Evolutionary conservation across 2,888 invertebrate genomes (phyloP).

Genomic region (Antheraea yamamai): DNA sequence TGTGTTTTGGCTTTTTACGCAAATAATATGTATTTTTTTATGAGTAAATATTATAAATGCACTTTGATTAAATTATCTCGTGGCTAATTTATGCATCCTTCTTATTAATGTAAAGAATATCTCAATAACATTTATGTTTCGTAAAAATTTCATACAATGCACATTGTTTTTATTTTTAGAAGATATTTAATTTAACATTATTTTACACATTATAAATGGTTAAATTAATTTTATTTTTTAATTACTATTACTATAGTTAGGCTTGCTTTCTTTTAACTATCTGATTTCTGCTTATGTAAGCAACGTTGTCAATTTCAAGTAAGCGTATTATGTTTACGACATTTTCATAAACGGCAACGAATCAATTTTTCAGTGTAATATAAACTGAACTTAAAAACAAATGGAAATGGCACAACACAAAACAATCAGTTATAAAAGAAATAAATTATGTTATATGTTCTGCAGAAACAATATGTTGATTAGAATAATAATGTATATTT

Average conservation of each 20-base stretch:
- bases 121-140: background rate
- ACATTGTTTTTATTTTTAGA: constrained; percentile 41
- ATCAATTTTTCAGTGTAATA: no score
- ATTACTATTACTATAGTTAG: constrained; percentile 44
- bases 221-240: constrained; percentile 56
- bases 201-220: constrained; percentile 62
- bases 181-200: constrained; percentile 65
- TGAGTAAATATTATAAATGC: background rate
- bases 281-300: no score
- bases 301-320: no score
- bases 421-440: no score
- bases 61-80: background rate
- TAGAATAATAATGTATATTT: no score
- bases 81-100: background rate
- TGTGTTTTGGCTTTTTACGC: constrained; percentile 9
- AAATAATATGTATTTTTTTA: background rate
- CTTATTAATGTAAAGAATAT: background rate
- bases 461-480: no score
- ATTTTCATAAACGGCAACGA: no score
- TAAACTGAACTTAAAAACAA: no score
- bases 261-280: no score
- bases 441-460: no score
- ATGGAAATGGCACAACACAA: no score
- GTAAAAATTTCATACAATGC: background rate
- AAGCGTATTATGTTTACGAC: no score